Conservation (phyloP, 2,888 invertebrate genomes). For the Prostheceraeus crozeri region DNA sequence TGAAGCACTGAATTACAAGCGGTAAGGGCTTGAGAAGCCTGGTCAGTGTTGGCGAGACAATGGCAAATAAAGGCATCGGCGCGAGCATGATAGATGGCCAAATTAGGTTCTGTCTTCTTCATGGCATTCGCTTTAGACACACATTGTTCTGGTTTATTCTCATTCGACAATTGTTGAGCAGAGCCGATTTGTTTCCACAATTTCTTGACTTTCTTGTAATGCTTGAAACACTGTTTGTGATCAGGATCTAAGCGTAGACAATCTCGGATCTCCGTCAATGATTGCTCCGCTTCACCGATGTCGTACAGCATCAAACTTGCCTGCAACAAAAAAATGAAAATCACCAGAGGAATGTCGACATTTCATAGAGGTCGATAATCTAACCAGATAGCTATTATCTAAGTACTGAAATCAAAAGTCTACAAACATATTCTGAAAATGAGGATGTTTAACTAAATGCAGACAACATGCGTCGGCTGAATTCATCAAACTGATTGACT, state of each 20-base stretch:
- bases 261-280: conserved; percentile 84
- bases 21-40: conserved; percentile 61
- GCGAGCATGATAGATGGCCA: conserved; percentile 57
- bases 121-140: conserved; percentile 62
- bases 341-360: too few species aligned
- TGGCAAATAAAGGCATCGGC: conserved; percentile 73
- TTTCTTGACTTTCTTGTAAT: conserved; percentile 91
- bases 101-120: conserved; percentile 65
- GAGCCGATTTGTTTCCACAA: conserved; percentile 66
- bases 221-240: conserved; percentile 85
- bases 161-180: conserved; percentile 57
- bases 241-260: conserved; percentile 94
- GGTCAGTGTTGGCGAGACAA: conserved; percentile 61
- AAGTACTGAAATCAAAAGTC: too few species aligned
- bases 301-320: conserved; percentile 62
- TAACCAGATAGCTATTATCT: too few species aligned
- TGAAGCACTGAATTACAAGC: conserved; percentile 73
- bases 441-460: too few species aligned
- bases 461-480: too few species aligned
- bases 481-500: too few species aligned
- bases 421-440: too few species aligned
- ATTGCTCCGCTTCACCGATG: conserved; percentile 80
- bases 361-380: too few species aligned
- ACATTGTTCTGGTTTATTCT: conserved; percentile 51
- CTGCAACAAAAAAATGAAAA: too few species aligned